These are phyloP conservation scores for Trachelipus rathkii DNA, from an alignment of 1,140 invertebrate genomes.

Conservation along the genomic window DNA sequence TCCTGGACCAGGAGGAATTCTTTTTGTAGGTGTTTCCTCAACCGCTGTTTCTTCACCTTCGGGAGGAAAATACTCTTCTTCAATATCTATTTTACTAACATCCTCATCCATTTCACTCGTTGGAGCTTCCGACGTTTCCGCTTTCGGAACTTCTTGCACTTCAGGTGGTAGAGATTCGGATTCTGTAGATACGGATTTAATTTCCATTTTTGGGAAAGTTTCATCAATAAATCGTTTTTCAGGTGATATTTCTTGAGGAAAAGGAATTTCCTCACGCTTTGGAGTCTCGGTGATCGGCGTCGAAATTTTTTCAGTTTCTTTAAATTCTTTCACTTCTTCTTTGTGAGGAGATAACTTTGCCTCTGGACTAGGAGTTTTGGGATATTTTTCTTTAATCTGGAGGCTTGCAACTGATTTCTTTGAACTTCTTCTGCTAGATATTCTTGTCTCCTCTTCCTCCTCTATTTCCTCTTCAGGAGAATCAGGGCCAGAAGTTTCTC, in stretches of 20 bases:
- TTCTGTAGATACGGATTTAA: not conserved
- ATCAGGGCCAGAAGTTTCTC: conserved; percentile 80
- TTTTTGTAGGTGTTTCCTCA: conserved; percentile 19
- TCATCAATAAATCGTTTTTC: not conserved
- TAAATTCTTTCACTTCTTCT: not conserved
- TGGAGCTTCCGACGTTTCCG: not conserved
- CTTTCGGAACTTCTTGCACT: not conserved
- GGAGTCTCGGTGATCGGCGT: not conserved
- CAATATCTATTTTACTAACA: conserved; percentile 21
- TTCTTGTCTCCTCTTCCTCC: conserved; percentile 58
- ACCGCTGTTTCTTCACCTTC: conserved; percentile 14
- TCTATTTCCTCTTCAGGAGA: conserved; percentile 67
- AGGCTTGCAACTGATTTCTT: not conserved
- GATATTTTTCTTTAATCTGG: not conserved
- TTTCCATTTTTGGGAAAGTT: conserved; percentile 1
- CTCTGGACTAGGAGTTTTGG: not conserved
- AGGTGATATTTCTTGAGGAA: not conserved
- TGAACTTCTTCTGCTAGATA: conserved; percentile 6
- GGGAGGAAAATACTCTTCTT: not conserved
- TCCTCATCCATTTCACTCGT: not conserved
- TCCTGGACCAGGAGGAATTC: conserved; percentile 27
- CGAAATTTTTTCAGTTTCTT: not conserved
- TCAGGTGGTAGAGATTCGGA: not conserved
- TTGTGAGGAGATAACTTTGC: not conserved
- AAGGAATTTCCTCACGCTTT: not conserved